Percentiles rank a stretch among this genome's conserved stretches.
phyloP scores from a whole-genome alignment of 2,113 vertebrate genomes.

The Aplodontia rufa region DNA sequence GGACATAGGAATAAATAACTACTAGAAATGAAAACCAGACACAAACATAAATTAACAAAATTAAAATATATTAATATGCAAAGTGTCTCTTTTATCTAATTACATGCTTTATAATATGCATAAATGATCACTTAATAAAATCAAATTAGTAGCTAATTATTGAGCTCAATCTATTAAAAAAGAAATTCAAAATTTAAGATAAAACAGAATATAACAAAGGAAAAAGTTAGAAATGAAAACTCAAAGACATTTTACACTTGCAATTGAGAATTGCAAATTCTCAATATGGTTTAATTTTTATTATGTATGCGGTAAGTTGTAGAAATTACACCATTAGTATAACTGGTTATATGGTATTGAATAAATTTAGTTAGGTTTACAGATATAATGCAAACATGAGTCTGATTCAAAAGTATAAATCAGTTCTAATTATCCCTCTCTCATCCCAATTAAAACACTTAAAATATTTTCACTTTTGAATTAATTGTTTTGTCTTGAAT shows the following conservation, averaged over 20 bases:
- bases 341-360: background rate
- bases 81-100: background rate
- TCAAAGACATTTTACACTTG: background rate
- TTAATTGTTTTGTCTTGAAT: background rate
- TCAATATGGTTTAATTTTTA: background rate
- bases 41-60: background rate
- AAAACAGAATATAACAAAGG: background rate
- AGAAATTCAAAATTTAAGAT: background rate
- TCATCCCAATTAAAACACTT: background rate
- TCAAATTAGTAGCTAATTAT: background rate
- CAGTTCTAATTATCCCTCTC: background rate
- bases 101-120: background rate
- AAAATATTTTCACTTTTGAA: background rate
- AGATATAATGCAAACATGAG: background rate
- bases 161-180: background rate
- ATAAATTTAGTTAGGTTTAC: background rate
- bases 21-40: background rate
- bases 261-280: background rate
- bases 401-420: background rate
- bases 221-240: conserved; percentile 13
- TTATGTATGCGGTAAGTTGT: background rate
- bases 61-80: background rate
- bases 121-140: background rate
- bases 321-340: background rate
- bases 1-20: background rate